Base-by-base conservation (phyloP, 2,797 vertebrate genomes). In the Antrozous pallidus region DNA sequence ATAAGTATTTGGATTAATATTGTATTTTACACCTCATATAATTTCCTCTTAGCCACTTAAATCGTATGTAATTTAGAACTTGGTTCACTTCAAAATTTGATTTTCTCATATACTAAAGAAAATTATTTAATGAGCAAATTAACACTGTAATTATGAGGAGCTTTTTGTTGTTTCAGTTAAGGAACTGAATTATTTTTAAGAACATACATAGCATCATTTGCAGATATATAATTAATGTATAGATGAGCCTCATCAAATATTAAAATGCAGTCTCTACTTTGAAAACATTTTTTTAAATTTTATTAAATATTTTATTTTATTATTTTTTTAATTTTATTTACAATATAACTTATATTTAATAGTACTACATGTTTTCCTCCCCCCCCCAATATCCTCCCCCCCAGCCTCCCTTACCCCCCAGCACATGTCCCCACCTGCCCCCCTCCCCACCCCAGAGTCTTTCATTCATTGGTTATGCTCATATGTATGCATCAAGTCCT, bases 81-180 rank as follows among this genome's bases (percentile, higher is more conserved):
- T 94, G 51, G 40, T 90, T 40, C 22, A 73, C 91, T 95, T 96
- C 36, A 95, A 8, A 89, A 8, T 58, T 86, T 81, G 33, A 92
- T 96, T 96, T 95, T 82, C 79, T 47, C n/a, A 49, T 89, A 31
- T n/a, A 73, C 80, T 56, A 38, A 93, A 45, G 71, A 94, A 65
- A 94, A 95, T 77, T 95, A 94, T 93, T 96, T 95, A 70, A 7
- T 89, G 81, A 70, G 67, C 31, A 95, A 80, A 88, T 94, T 94
- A 94, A 88, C 26, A 78, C 42, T 91, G 10, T 94, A 92, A 93
- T 87, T 83, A 40, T 77, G 75, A 94, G 36, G 71, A 94, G 26
- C 33, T 86, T 87, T 90, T 92, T 95, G 28, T 65, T 81, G 18
- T 86, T 74, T 87, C 45, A 81, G 69, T 69, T 91, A 85, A 90